Base-by-base conservation (phyloP, 2,113 vertebrate genomes). In the Rhea americana region DNA sequence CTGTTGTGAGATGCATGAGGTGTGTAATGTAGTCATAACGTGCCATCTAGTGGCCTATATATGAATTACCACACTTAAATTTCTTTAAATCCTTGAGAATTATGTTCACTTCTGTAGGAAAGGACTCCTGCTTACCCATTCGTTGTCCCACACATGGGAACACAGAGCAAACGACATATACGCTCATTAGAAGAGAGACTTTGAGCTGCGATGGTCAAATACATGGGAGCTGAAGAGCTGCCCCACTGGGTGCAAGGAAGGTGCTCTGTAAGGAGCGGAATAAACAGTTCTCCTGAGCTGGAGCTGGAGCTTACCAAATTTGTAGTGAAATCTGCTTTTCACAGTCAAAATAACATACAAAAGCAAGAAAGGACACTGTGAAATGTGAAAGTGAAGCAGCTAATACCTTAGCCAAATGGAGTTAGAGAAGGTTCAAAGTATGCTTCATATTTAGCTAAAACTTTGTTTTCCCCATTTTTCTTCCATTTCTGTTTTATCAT, bases 41-140 rank as follows among this genome's bases (percentile, higher is more conserved):
- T 63, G 94, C 93, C 96, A 91, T 94, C 96, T 87, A 43, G 68
- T 77, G 95, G 63, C 35, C 0, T 1, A 0, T 15, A 32, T 21
- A 4, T 35, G 82, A 75, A 89, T 55, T 63, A 35, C 41, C 58
- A 12, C 43, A 17, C 53, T 18, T 53, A 3, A 4, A 18, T 61
- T 20, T 53, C 37, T 16, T 11, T 6, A 1, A 17, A 2, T 21
- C 8, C 0, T 20, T 25, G 4, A 30, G 20, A 32, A 21, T 53
- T 15, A 1, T 0, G 0, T 26, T 75, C 4, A 0, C n/a, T 61
- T 48, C 48, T 58, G 66, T 2, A 15, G 59, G 14, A 22, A 19
- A 6, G 15, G 19, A 8, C 3, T 90, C 59, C 8, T 74, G 9
- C 32, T 43, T 66, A 26, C 25, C 4, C 3, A 0, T 37, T 28